A percentile compares a stretch with the other conserved stretches of the same genome.
Conservation (phyloP, 2,797 vertebrate species). For the Oreochromis mossambicus region DNA sequence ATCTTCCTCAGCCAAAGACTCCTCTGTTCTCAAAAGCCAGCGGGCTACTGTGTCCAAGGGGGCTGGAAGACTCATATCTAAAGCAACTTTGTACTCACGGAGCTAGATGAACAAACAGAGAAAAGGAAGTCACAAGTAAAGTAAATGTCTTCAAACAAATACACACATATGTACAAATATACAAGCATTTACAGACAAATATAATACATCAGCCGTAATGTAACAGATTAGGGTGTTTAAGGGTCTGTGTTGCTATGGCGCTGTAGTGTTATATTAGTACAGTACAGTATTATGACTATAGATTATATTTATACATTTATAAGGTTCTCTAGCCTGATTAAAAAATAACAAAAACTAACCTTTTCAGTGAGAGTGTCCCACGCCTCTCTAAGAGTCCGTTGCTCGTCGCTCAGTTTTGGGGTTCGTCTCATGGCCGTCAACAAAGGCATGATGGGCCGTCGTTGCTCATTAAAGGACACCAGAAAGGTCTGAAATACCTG, state of each 20-base stretch:
- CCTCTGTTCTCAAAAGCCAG: constrained; percentile 84
- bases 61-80: constrained; percentile 80
- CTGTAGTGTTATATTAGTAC: background rate
- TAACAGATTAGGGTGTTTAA: background rate
- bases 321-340: background rate
- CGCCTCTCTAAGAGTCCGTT: constrained; percentile 71
- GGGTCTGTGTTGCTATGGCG: background rate
- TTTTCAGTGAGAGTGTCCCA: constrained; percentile 82
- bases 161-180: background rate
- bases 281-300: background rate
- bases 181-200: background rate
- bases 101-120: constrained; percentile 66
- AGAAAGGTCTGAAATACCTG: constrained; percentile 86
- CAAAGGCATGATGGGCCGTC: constrained; percentile 79
- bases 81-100: constrained; percentile 73
- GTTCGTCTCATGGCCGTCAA: constrained; percentile 74
- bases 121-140: background rate
- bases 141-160: background rate
- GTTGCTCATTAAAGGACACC: constrained; percentile 85
- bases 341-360: constrained; percentile 21
- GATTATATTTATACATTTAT: background rate
- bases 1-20: constrained; percentile 72
- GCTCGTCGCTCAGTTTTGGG: constrained; percentile 69
- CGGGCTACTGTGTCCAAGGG: constrained; percentile 77
- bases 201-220: background rate